These are phyloP conservation scores for Macrotrachela quadricornifera DNA, from an alignment of 1,140 invertebrate genomes.

Conservation along the genomic window DNA sequence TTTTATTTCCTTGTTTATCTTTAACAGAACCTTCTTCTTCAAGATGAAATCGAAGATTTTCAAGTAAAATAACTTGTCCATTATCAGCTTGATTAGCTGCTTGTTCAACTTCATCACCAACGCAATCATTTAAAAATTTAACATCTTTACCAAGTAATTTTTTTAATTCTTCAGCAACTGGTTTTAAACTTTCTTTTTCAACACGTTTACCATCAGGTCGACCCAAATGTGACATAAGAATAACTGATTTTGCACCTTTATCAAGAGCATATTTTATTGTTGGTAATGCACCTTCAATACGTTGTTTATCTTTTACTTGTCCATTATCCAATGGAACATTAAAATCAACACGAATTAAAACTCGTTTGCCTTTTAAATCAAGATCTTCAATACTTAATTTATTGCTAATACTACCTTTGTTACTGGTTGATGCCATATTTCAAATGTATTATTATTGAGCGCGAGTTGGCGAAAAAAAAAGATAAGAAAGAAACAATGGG, in stretches of 20 bases:
- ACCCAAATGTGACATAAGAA: conserved; percentile 89
- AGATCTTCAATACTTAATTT: conserved; percentile 35
- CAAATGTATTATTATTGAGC: too few relatives aligned
- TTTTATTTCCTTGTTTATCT: conserved; percentile 63
- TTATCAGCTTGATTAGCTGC: conserved; percentile 62
- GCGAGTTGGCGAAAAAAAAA: too few relatives aligned
- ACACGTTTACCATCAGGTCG: conserved; percentile 69
- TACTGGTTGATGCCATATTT: too few relatives aligned
- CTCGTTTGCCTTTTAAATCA: conserved; percentile 33
- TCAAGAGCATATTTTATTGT: conserved; percentile 77
- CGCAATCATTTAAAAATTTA: conserved; percentile 71
- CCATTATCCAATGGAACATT: conserved; percentile 96
- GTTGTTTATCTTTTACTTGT: conserved; percentile 16
- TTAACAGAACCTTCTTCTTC: conserved; percentile 96
- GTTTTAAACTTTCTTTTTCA: conserved; percentile 66
- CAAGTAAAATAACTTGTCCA: conserved; percentile 74
- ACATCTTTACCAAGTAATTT: conserved; percentile 62
- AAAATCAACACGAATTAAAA: conserved; percentile 58
- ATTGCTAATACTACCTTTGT: too few relatives aligned
- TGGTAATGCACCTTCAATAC: conserved; percentile 84
- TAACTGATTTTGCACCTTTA: conserved; percentile 75
- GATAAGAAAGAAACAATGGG: too few relatives aligned
- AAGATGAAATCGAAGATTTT: conserved; percentile 85
- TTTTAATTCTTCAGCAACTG: conserved; percentile 71
- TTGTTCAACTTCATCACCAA: conserved; percentile 65